A percentile compares a stretch with the other conserved stretches of the same genome.
Conservation (phyloP, 2,888 invertebrate species). For the Limenitis camilla region DNA sequence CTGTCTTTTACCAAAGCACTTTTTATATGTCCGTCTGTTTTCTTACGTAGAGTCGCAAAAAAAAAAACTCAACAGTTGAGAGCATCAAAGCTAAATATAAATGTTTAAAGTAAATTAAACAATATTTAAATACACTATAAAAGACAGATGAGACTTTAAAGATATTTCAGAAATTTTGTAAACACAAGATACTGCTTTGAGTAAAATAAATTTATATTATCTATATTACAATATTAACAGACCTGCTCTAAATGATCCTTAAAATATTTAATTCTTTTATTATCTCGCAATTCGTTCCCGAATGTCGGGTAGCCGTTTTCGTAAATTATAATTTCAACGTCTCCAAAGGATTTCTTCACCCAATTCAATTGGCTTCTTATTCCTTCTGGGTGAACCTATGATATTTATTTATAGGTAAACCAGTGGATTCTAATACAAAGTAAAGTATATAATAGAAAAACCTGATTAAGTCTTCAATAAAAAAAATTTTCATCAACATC, state of each 20-base stretch:
- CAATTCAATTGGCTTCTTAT: background rate
- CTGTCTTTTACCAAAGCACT: background rate
- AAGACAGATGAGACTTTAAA: too few species aligned
- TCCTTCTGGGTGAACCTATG: background rate
- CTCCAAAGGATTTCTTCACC: background rate
- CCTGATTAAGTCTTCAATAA: too few species aligned
- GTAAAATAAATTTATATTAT: background rate
- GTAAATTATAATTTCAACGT: constrained; percentile 43
- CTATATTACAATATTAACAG: background rate
- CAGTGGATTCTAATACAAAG: background rate
- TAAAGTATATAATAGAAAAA: background rate
- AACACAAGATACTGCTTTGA: background rate
- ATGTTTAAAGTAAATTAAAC: too few species aligned
- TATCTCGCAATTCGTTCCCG: constrained; percentile 33
- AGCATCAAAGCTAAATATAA: too few species aligned
- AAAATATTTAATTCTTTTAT: constrained; percentile 31
- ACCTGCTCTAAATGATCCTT: constrained; percentile 35
- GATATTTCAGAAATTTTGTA: background rate
- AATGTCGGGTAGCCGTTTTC: constrained; percentile 46
- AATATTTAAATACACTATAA: too few species aligned
- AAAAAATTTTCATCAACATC: too few species aligned
- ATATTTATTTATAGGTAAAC: background rate
- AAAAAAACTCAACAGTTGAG: too few species aligned
- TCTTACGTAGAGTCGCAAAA: too few species aligned
- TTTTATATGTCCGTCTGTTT: too few species aligned